Base-by-base conservation (phyloP, 2,797 vertebrate species). In the Morus bassanus region DNA sequence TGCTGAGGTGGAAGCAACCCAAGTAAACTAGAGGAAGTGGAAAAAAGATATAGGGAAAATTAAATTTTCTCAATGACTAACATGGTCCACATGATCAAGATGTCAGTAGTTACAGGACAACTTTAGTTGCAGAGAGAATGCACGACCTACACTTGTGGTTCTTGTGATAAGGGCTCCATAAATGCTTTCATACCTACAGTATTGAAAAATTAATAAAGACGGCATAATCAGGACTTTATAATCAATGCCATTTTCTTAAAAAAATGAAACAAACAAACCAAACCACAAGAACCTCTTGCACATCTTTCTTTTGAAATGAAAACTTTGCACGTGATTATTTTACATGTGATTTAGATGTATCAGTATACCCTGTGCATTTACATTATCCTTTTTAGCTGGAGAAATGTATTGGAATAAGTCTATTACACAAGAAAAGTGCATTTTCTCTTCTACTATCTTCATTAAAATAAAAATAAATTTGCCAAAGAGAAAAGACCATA, bases 61-160 rank as follows among this genome's bases (percentile, higher is more conserved):
- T 24, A 60, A 22, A 16, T 79, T 67, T 65, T 56, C 50, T 82
- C 33, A 78, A 28, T 27, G 74, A 23, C n/a, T 54, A 18, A 11
- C 27, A 48, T 12, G 7, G 22, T 41, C 51, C 2, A 0, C 5
- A 2, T 23, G 18, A 85, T 51, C 27, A 45, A 75, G 60, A 37
- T 46, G 28, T 59, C 18, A 37, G 30, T 33, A 73, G 23, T 54
- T 77, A 50, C 16, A 33, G 13, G 6, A 30, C 9, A n/a, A 39
- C 7, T 72, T 85, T 7, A 91, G 10, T 9, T 82, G 41, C 57
- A 68, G 31, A 61, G 25, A 41, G 11, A 70, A 60, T 30, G 35
- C 0, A 3, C 13, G 37, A 57, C 13, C 8, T 54, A 28, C 0
- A 0, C 2, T 57, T 64, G 4, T 12, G 39, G 28, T 76, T 81